phyloP scores from a whole-genome alignment of 2,888 invertebrate genomes.

The Ditylenchus weischeri region DNA sequence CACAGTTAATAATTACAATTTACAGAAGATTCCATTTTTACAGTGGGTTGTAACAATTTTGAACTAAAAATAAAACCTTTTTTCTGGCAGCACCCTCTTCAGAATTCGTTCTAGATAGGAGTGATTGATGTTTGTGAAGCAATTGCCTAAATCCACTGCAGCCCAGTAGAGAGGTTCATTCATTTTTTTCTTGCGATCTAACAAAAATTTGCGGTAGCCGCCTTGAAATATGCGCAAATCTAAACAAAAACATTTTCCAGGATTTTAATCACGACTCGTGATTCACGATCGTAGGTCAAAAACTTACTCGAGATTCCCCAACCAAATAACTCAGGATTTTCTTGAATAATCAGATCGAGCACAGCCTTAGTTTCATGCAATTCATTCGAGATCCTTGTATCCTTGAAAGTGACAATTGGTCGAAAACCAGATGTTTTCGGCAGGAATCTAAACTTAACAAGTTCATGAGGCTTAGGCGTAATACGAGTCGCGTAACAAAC shows the following conservation, averaged over 20 bases:
- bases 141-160: constrained; percentile 17
- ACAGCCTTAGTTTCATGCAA: constrained; percentile 9
- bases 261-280: no score
- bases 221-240: constrained; percentile 8
- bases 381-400: background rate
- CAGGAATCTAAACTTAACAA: constrained; percentile 7
- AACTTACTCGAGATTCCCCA: constrained; percentile 14
- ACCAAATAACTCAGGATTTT: background rate
- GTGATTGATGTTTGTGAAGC: constrained; percentile 18
- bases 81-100: constrained; percentile 2
- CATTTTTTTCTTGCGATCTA: background rate
- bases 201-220: constrained; percentile 5
- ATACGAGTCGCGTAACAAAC: no score
- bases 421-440: constrained; percentile 14
- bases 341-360: constrained; percentile 8
- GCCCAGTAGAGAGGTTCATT: background rate
- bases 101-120: constrained; percentile 10
- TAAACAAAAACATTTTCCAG: background rate
- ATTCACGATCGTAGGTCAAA: background rate
- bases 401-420: constrained; percentile 12
- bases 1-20: no score
- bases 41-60: no score
- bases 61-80: constrained; percentile 5
- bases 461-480: no score
- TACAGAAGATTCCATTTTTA: no score